Base-by-base conservation (phyloP, 2,797 vertebrate genomes). In the Artibeus lituratus region DNA sequence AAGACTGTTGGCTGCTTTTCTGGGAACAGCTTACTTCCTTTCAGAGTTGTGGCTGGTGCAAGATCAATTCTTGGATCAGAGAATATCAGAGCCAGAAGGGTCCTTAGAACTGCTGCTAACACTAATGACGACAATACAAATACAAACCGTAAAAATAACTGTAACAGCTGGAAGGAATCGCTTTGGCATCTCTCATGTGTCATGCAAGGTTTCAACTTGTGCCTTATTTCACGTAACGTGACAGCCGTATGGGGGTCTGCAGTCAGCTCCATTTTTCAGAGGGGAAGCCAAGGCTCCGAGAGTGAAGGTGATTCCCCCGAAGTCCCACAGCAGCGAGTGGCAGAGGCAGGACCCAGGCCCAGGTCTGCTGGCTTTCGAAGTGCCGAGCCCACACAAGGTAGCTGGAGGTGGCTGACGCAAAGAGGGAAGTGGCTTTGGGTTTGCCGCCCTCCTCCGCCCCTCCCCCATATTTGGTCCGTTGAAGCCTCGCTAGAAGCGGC, bases 1-100 rank as follows among this genome's bases (percentile, higher is more conserved):
- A 37, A 74, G 49, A 35, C 92, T n/a, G 87, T 11, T 16, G 37
- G n/a, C 88, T 95, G 59, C 91, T 65, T 90, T 96, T 44, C 76
- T 44, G 53, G 24, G n/a, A 85, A 39, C 5, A 32, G 15, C 88
- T 94, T 15, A 1, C 86, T 78, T 96, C 24, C n/a, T 86, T 70
- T 65, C 37, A 76, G 53, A 80, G 35, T n/a, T 44, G 10, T 42
- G 51, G n/a, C 15, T 44, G 16, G 7, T 67, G 16, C 78, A 49
- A 69, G 77, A 35, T 80, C 55, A 57, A 0, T 88, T 96, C 49
- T 88, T 59, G 19, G 47, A 55, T 94, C 49, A 90, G 44, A 76
- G 70, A 91, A 35, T n/a, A 24, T 37, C 55, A 62, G 62, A 42
- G 10, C 19, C 90, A 53, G 87, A 77, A 73, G 32, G 11, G 2